Base-by-base conservation (phyloP, 2,888 invertebrate species). In the Drosophila tanythrix region DNA sequence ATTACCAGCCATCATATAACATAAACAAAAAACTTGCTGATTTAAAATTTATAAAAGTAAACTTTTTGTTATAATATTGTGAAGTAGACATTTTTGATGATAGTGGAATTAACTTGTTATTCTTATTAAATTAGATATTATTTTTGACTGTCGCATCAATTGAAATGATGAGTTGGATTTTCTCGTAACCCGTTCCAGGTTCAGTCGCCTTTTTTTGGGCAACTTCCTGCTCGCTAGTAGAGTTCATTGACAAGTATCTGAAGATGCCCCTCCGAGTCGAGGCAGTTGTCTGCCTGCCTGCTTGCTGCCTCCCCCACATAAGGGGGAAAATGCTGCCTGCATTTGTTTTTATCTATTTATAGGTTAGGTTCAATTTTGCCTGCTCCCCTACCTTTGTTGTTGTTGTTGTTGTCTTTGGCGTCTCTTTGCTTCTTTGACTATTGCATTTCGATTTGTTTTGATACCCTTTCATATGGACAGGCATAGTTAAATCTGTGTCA, bases 311-410 rank as follows among this genome's bases (percentile, higher is more conserved):
- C 72, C 80, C 83, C 66, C 76, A 72, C 72, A 79, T 66, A 21
- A 50, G 61, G 63, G 56, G 33, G 38, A 21, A 21, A 21, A 21
- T 66, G 53, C 52, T 62, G 68, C 27, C 59, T 65, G 59, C 68
- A 82, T 87, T 79, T 65, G 62, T 70, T 76, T 70, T 73, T 63
- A 57, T 65, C 76, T 85, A 85, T 84, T 76, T 81, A 69, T 83
- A 79, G 73, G 43, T 62, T 76, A 70, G 64, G 61, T 74, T 82
- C 70, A 67, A 59, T 69, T 68, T 68, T 70, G 67, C 62, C 48
- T 65, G 18, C 62, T 35, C 61, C 43, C 57, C 50, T 8, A 40
- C 57, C 40, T 6, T 40, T 33, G 18, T 43, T 61, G 1, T 59
- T 67, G 33, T 13, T 46, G 38, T 27, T 43, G 50, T 70, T 72